Conservation (phyloP, 2,888 invertebrate species). For the Glaucopsyche alexis region DNA sequence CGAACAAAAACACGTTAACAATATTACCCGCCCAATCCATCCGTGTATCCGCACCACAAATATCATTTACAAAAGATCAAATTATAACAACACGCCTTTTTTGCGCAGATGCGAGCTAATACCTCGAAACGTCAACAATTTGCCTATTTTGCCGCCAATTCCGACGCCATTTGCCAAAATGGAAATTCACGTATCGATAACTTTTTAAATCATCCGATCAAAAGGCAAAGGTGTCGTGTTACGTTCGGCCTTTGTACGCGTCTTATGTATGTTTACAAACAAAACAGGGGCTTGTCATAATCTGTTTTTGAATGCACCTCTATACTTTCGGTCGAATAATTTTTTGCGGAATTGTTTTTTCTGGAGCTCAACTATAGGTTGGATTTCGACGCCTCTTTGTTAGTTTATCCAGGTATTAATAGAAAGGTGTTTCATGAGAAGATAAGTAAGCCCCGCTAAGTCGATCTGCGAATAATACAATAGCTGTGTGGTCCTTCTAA, state of each 20-base stretch:
- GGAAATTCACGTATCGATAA: constrained; percentile 65
- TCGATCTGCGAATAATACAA: constrained; percentile 58
- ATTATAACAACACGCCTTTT: constrained; percentile 52
- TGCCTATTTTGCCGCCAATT: constrained; percentile 67
- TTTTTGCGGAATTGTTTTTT: constrained; percentile 60
- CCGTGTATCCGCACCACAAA: constrained; percentile 48
- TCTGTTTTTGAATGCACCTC: constrained; percentile 73
- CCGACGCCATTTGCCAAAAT: constrained; percentile 55
- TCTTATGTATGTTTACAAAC: constrained; percentile 73
- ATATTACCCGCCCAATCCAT: constrained; percentile 44
- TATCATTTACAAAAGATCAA: constrained; percentile 46
- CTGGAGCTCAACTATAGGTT: constrained; percentile 65
- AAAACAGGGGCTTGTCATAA: constrained; percentile 78
- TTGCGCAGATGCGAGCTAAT: constrained; percentile 59
- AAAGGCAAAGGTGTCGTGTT: constrained; percentile 76
- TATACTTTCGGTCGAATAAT: constrained; percentile 72
- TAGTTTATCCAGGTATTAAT: constrained; percentile 62
- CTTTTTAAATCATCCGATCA: constrained; percentile 64
- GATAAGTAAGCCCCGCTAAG: constrained; percentile 61
- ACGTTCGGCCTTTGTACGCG: constrained; percentile 61
- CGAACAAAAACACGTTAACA: constrained; percentile 28
- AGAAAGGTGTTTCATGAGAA: constrained; percentile 67
- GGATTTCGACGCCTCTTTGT: constrained; percentile 77
- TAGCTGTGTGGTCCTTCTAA: constrained; percentile 64
- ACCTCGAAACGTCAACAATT: constrained; percentile 70